Base-by-base conservation (phyloP, 1,140 invertebrate genomes). In the Aleiodes sp. region DNA sequence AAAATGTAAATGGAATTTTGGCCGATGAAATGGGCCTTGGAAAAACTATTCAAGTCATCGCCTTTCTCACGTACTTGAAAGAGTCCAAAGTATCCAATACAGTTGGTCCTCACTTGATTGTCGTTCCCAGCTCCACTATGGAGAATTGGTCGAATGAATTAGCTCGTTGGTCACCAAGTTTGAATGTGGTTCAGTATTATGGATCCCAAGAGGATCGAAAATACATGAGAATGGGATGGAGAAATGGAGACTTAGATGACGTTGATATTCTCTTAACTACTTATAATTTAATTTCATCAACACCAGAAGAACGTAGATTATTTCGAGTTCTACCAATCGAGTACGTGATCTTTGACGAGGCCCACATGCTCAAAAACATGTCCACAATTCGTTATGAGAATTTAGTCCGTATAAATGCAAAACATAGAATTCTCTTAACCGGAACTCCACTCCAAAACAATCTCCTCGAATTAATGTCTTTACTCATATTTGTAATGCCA, bases 361-460 rank as follows among this genome's bases (percentile, higher is more conserved):
- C 96, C 0, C 97, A 99, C 78, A 97, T 98, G 95, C 85, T 99
- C 6, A 98, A 99, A 83, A 99, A 98, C 82, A 98, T 98, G 95
- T 91, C 92, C 35, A 96, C 96, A 4, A 90, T 93, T 70, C 88
- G 97, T 76, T 99, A 96, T 78, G 91, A 95, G 75, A 93, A 94
- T 82, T 87, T 99, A 10, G 92, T 97, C 75, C 92, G 92, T 76
- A 94, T 98, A 43, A 94, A 93, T 80, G 94, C 94, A 2, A 89
- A 91, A 75, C 90, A 93, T 82, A 88, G 95, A 33, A 90, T 98
- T 24, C 83, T 98, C 10, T 82, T 98, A 28, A 98, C 96, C 0
- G 96, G 96, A 7, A 98, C 96, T 0, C 96, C 96, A 0, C 82
- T 99, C 7, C 97, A 99, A 87, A 99, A 99, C 84, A 98, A 98